Percentiles rank a stretch among this genome's conserved stretches.
phyloP scores from a whole-genome alignment of 2,888 invertebrate species.

The Seira ritae region DNA sequence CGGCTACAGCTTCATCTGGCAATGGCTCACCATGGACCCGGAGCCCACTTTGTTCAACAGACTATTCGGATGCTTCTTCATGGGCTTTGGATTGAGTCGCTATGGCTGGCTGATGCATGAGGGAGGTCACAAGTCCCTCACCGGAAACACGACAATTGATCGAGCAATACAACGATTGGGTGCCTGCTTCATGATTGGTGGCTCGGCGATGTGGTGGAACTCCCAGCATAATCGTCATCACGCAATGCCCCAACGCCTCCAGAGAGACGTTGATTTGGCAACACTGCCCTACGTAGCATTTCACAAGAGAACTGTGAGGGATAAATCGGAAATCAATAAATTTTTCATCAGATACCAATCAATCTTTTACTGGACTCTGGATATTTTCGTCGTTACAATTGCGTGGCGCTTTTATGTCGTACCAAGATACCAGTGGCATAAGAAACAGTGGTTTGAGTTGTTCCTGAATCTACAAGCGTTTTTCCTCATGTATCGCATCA shows the following conservation, averaged over 20 bases:
- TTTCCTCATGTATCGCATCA: neutral
- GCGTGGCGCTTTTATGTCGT: constrained; percentile 7
- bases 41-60: neutral
- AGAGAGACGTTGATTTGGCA: neutral
- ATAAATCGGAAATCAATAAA: neutral
- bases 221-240: constrained; percentile 39
- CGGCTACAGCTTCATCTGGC: neutral
- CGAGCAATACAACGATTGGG: constrained; percentile 22
- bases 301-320: neutral
- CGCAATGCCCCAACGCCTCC: neutral
- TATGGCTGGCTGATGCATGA: constrained; percentile 47
- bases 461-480: neutral
- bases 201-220: constrained; percentile 41
- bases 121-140: constrained; percentile 33
- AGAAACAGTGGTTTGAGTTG: constrained; percentile 18
- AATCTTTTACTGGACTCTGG: constrained; percentile 34
- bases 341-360: constrained; percentile 1
- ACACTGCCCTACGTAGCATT: constrained; percentile 10
- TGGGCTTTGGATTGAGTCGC: neutral
- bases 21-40: too few species aligned
- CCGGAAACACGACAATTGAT: constrained; percentile 37
- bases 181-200: constrained; percentile 27
- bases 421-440: neutral
- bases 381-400: neutral
- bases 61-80: too few species aligned